These are phyloP conservation scores for Acleris laterana DNA, from an alignment of 2,888 invertebrate species.

Conservation along the genomic window DNA sequence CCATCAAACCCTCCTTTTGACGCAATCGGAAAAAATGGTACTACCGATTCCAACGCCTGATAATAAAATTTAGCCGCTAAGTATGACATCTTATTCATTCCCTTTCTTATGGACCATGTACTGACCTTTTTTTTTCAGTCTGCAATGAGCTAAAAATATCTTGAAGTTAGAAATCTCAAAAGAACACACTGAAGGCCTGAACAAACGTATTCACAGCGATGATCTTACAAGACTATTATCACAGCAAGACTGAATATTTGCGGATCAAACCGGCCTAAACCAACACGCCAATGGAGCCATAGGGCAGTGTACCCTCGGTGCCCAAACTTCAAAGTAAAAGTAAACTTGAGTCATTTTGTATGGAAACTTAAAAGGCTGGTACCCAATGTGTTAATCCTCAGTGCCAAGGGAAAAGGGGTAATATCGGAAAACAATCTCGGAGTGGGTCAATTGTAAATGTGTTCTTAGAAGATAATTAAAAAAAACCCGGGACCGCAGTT, in stretches of 20 bases:
- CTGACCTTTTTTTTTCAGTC: too few species aligned
- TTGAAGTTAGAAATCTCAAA: not conserved
- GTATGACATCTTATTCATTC: too few species aligned
- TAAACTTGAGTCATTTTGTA: too few species aligned
- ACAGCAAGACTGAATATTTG: conserved; percentile 62
- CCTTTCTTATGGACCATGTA: too few species aligned
- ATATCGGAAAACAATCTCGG: not conserved
- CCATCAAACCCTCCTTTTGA: too few species aligned
- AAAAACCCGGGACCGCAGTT: too few species aligned
- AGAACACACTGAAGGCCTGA: not conserved
- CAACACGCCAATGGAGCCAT: conserved; percentile 64
- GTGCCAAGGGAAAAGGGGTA: not conserved
- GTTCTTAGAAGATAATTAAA: not conserved
- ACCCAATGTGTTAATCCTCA: not conserved
- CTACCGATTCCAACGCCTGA: too few species aligned
- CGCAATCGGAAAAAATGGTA: too few species aligned
- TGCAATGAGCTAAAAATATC: too few species aligned
- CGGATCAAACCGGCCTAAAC: conserved; percentile 58
- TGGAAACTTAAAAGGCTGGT: too few species aligned
- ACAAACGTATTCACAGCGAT: conserved; percentile 50
- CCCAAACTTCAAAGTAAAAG: too few species aligned
- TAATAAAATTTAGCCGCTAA: too few species aligned
- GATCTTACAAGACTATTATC: conserved; percentile 57
- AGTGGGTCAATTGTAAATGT: not conserved
- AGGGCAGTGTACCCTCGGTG: conserved; percentile 13